Evolutionary conservation across 2,888 invertebrate genomes (phyloP).

Genomic region (Alcis repandata): DNA sequence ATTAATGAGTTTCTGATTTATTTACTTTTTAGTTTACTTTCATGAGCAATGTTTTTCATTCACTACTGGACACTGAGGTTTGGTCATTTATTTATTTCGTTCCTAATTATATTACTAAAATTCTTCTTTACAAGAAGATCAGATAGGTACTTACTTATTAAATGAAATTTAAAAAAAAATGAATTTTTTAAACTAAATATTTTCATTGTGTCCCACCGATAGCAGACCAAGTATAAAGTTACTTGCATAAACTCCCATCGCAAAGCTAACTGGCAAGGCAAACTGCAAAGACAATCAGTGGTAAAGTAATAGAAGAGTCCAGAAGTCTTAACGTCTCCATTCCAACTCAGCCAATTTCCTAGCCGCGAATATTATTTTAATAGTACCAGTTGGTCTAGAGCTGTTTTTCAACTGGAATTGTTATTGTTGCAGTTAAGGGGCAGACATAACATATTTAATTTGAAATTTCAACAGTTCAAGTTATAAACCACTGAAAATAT

Average conservation of each 20-base stretch:
- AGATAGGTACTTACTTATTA: too few relatives aligned
- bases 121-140: too few relatives aligned
- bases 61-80: too few relatives aligned
- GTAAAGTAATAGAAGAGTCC: constrained; percentile 37
- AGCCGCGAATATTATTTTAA: constrained; percentile 57
- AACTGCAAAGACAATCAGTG: constrained; percentile 38
- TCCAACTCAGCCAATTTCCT: constrained; percentile 78
- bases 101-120: too few relatives aligned
- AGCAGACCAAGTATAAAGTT: constrained; percentile 15
- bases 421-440: constrained; percentile 65
- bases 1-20: too few relatives aligned
- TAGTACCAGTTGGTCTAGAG: constrained; percentile 42
- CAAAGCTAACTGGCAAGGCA: constrained; percentile 47
- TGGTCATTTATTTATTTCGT: too few relatives aligned
- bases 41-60: too few relatives aligned
- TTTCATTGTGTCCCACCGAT: neutral
- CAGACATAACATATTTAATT: too few relatives aligned
- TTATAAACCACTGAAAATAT: too few relatives aligned
- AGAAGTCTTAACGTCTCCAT: constrained; percentile 70
- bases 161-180: neutral
- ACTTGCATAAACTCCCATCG: constrained; percentile 40
- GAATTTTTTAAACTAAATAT: neutral
- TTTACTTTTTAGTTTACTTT: too few relatives aligned
- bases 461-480: too few relatives aligned
- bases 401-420: constrained; percentile 44